Evolutionary conservation across 2,113 vertebrate species (phyloP).

Genomic region (Scalopus aquaticus): DNA sequence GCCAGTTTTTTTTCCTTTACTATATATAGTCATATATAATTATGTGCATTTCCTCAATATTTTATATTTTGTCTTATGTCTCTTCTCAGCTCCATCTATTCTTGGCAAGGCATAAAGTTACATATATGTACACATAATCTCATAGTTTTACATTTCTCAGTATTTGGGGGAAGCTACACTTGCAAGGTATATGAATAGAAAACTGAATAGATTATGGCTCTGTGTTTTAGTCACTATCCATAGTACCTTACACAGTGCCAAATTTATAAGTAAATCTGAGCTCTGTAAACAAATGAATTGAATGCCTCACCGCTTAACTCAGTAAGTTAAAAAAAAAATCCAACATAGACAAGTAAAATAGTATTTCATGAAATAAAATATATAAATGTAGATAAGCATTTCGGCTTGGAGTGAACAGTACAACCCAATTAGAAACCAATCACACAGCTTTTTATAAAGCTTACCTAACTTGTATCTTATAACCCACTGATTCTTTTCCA

Average conservation of each 20-base stretch:
- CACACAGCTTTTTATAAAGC: too few relatives aligned
- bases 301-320: too few relatives aligned
- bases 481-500: neutral
- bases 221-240: neutral
- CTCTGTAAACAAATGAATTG: neutral
- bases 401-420: neutral
- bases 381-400: neutral
- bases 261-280: neutral
- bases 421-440: neutral
- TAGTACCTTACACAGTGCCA: neutral
- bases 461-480: neutral
- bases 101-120: rapidly evolving
- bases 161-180: neutral
- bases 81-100: neutral
- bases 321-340: neutral
- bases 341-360: neutral
- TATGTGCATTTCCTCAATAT: neutral
- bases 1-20: neutral
- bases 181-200: neutral
- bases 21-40: neutral
- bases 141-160: neutral
- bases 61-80: neutral
- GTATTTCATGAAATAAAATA: neutral
- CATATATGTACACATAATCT: neutral
- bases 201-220: neutral